Base-by-base conservation (phyloP, 2,797 vertebrate species). In the Monodelphis domestica region DNA sequence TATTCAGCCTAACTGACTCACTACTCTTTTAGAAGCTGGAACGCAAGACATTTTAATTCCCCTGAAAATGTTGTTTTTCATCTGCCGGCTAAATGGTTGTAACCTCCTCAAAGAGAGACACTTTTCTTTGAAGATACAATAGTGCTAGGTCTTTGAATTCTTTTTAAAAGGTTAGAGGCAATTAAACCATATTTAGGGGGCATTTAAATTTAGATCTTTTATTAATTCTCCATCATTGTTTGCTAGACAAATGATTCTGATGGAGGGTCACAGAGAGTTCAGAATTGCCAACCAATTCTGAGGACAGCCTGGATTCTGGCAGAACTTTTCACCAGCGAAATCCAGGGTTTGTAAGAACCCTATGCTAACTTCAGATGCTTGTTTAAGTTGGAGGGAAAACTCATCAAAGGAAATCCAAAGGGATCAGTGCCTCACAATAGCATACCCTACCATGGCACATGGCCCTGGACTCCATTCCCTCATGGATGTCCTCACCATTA, bases 21-120 rank as follows among this genome's bases (percentile, higher is more conserved):
- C 2, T 4, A 0, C 26, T 26, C 0, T 0, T 29, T 1, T 26
- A 28, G 0, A 15, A 55, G n/a, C 88, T 5, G 2, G 1, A 0
- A 12, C 5, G 33, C 87, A 9, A 7, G 92, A 26, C 2, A 0
- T 52, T 28, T 10, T 5, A 7, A 15, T 33, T 3, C 51, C 54
- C 9, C 92, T 70, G 12, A n/a, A 55, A 87, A n/a, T 53, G 70
- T 14, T 33, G 45, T 53, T 90, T 88, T 55, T 4, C 12, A 15
- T 29, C 87, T 53, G 55, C 5, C 14, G 45, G 15, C 6, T n/a
- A 54, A 29, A 4, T 9, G 5, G 6, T 30, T 1, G 4, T 0
- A 88, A 7, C 9, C 87, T 51, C 54, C 15, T n/a, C 11, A 59
- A 59, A 63, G 63, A n/a, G 63, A n/a, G 87, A n/a, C 3, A 0